phyloP scores from a whole-genome alignment of 2,888 invertebrate genomes.

The Meliscaeva auricollis region DNA sequence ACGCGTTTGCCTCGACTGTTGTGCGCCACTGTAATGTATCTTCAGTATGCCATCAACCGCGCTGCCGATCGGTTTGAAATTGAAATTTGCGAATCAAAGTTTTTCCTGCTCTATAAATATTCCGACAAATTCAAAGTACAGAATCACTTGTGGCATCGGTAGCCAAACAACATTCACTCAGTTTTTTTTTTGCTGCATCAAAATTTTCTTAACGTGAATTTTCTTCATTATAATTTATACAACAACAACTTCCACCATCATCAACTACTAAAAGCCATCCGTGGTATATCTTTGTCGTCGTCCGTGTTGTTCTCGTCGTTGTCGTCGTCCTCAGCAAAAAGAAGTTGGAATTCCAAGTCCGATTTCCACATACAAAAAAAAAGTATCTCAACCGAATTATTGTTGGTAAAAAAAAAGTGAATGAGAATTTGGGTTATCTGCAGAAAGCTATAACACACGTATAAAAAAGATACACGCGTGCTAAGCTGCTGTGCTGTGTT shows the following conservation, averaged over 20 bases:
- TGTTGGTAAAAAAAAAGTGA: conserved; percentile 51
- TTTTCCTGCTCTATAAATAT: conserved; percentile 48
- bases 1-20: conserved; percentile 70
- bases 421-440: conserved; percentile 73
- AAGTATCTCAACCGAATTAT: conserved; percentile 33
- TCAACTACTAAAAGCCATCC: conserved; percentile 21
- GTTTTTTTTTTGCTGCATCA: conserved; percentile 33
- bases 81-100: conserved; percentile 71
- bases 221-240: conserved; percentile 19
- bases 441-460: conserved; percentile 28
- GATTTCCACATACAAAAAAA: conserved; percentile 9
- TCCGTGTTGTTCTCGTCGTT: neutral
- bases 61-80: conserved; percentile 76
- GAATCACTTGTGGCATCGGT: conserved; percentile 75
- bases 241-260: too few species aligned
- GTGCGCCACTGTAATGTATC: conserved; percentile 75
- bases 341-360: neutral
- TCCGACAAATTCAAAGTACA: conserved; percentile 42
- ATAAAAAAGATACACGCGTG: conserved; percentile 66
- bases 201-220: conserved; percentile 38
- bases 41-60: conserved; percentile 76
- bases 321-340: conserved; percentile 6
- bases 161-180: conserved; percentile 68
- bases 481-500: conserved; percentile 36
- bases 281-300: conserved; percentile 36